phyloP scores from a whole-genome alignment of 2,113 vertebrate species.

The Cygnus buccinator region DNA sequence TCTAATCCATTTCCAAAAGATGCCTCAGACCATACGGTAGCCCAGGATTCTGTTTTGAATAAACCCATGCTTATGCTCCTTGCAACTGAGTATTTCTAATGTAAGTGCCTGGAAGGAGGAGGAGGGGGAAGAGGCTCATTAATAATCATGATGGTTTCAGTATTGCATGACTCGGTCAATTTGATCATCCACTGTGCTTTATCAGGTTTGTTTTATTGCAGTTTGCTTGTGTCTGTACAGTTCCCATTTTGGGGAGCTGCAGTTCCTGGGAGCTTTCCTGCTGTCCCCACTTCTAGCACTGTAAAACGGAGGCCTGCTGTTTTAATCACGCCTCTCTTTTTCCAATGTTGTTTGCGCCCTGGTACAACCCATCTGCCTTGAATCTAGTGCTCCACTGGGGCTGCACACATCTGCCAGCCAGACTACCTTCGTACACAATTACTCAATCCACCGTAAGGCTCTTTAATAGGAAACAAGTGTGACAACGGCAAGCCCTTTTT shows the following conservation, averaged over 20 bases:
- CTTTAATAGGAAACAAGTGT: slow-evolving; percentile 88
- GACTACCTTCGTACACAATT: slow-evolving; percentile 85
- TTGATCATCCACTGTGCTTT: background rate
- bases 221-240: background rate
- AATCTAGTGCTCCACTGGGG: slow-evolving; percentile 81
- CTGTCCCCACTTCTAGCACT: slow-evolving; percentile 63
- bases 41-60: slow-evolving; percentile 69
- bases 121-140: slow-evolving; percentile 35
- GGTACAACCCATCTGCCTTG: slow-evolving; percentile 82
- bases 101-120: slow-evolving; percentile 12
- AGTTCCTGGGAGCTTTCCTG: slow-evolving; percentile 66
- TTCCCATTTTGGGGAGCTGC: slow-evolving; percentile 42
- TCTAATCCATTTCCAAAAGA: slow-evolving; percentile 73
- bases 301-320: slow-evolving; percentile 78
- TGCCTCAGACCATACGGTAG: slow-evolving; percentile 47
- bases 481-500: slow-evolving; percentile 74
- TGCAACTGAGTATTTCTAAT: slow-evolving; percentile 61
- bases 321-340: slow-evolving; percentile 80
- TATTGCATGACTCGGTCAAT: slow-evolving; percentile 29
- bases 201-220: slow-evolving; percentile 51
- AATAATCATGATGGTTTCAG: slow-evolving; percentile 45
- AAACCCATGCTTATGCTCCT: slow-evolving; percentile 50
- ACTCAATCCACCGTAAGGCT: slow-evolving; percentile 82
- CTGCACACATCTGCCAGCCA: slow-evolving; percentile 86
- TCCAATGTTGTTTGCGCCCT: slow-evolving; percentile 80